Percentiles rank a stretch among this genome's conserved stretches.
Conservation (phyloP, 2,888 invertebrate genomes). For the Catocala nupta region DNA sequence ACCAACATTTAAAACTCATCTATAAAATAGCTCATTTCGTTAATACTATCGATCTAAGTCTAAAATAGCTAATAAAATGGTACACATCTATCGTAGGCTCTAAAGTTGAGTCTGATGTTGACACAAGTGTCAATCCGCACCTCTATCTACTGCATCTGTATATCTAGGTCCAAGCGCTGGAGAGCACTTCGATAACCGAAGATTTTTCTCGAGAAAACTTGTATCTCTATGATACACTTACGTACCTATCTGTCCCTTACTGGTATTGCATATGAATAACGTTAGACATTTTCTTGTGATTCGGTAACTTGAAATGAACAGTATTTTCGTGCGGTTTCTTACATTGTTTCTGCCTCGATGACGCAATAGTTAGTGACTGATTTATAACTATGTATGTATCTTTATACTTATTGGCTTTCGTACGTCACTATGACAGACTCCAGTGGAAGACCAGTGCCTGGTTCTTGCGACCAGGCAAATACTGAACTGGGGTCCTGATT, state of each 20-base stretch:
- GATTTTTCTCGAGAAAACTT: constrained; percentile 62
- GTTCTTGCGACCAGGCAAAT: too few species aligned
- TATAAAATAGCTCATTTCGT: too few species aligned
- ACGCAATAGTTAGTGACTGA: too few species aligned
- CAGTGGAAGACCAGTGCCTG: too few species aligned
- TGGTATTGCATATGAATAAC: constrained; percentile 16
- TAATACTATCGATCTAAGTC: background rate
- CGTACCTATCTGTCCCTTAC: constrained; percentile 17
- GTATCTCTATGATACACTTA: constrained; percentile 34
- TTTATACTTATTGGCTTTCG: too few species aligned
- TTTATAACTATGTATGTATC: too few species aligned
- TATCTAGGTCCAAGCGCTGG: constrained; percentile 19
- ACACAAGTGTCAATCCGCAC: constrained; percentile 39
- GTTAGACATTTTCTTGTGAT: constrained; percentile 6
- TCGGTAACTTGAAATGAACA: constrained; percentile 10
- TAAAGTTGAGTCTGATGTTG: constrained; percentile 26
- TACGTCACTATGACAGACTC: too few species aligned
- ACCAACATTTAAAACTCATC: too few species aligned
- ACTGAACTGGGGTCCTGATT: too few species aligned
- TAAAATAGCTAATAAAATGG: background rate
- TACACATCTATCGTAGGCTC: constrained; percentile 9
- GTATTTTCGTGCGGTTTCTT: too few species aligned
- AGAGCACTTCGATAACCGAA: constrained; percentile 45
- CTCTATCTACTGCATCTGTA: constrained; percentile 33
- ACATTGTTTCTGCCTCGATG: too few species aligned